A percentile compares a stretch with the other conserved stretches of the same genome.
phyloP scores from a whole-genome alignment of 2,888 invertebrate genomes.

The Dyspetes luteomarginatus region DNA sequence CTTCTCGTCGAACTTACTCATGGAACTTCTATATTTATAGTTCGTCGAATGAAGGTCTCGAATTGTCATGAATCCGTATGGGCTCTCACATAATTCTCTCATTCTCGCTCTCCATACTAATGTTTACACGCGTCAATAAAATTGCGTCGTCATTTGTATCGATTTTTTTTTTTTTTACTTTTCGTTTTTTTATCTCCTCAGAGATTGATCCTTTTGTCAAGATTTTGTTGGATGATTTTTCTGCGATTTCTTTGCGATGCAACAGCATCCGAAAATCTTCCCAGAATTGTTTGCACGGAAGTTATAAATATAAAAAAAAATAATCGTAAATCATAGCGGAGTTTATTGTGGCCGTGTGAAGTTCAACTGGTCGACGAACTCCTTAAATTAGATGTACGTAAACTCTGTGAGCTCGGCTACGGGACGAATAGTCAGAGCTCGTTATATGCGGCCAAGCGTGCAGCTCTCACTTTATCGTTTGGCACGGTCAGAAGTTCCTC shows the following conservation, averaged over 20 bases:
- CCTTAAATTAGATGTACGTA: slow-evolving; percentile 55
- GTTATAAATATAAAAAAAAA: slow-evolving; percentile 14
- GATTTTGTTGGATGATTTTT: too few species aligned
- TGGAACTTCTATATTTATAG: slow-evolving; percentile 58
- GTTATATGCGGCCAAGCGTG: slow-evolving; percentile 34
- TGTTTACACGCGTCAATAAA: slow-evolving; percentile 12
- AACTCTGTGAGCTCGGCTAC: background rate
- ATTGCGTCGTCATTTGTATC: background rate
- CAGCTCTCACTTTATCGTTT: slow-evolving; percentile 35
- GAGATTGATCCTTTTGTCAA: background rate
- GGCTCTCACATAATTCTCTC: slow-evolving; percentile 2
- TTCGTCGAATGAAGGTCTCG: slow-evolving; percentile 28
- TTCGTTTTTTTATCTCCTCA: background rate
- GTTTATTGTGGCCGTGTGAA: slow-evolving; percentile 35
- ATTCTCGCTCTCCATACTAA: background rate
- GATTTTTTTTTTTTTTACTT: background rate
- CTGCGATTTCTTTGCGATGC: too few species aligned
- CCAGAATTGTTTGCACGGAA: slow-evolving; percentile 2
- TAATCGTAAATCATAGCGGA: background rate
- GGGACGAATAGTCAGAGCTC: slow-evolving; percentile 25
- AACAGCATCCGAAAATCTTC: too few species aligned
- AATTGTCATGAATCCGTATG: slow-evolving; percentile 32
- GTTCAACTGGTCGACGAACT: slow-evolving; percentile 64
- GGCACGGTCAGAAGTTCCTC: slow-evolving; percentile 40
- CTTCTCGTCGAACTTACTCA: slow-evolving; percentile 14